Base-by-base conservation (phyloP, 2,888 invertebrate genomes). In the Nycteola revayana region DNA sequence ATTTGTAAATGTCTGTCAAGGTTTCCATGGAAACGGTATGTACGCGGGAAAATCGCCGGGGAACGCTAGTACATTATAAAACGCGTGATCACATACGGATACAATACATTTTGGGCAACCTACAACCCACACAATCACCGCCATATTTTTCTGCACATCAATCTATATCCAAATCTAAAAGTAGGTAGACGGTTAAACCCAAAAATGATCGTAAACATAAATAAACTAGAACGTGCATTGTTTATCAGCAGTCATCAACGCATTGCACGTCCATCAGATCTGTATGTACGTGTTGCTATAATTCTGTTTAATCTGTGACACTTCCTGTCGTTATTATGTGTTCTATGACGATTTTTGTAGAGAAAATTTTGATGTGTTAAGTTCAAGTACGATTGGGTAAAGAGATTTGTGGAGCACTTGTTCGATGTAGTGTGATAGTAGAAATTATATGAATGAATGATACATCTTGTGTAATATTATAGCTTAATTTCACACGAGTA, bases 251-350 rank as follows among this genome's bases (percentile, higher is more conserved):
- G 52, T 21, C 9, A 55, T 55, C 55, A 28, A 30, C 23, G 38
- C 18, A 36, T 37, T 28, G 55, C 39, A 42, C 55, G 57, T 57
- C 27, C 35, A 57, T 58, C 57, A 33, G 57, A 57, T 58, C 32
- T 32, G 9, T 39, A 24, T 36, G 47, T 39, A 57, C 57, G 57
- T 57, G 57, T 28, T 20, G 37, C 24, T 49, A 44, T 47, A 49
- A 33, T 42, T 57, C 42, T 54, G 40, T 55, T 45, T 61, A 51
- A 65, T 62, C 60, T 62, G 46, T 52, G 41, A 51, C 69, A 68
- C 69, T 69, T 69, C 67, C 68, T 66, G 65, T 68, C 58, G 48
- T 41, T 38, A 21, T 18, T 46, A 34, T 50, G 45, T 48, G 42
- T 41, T 33, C 36, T 41, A 41, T 48, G 50, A 40, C 42, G 21